Percentiles rank a stretch among this genome's conserved stretches.
phyloP scores from a whole-genome alignment of 2,113 vertebrate genomes.

The Gobiocypris rarus region DNA sequence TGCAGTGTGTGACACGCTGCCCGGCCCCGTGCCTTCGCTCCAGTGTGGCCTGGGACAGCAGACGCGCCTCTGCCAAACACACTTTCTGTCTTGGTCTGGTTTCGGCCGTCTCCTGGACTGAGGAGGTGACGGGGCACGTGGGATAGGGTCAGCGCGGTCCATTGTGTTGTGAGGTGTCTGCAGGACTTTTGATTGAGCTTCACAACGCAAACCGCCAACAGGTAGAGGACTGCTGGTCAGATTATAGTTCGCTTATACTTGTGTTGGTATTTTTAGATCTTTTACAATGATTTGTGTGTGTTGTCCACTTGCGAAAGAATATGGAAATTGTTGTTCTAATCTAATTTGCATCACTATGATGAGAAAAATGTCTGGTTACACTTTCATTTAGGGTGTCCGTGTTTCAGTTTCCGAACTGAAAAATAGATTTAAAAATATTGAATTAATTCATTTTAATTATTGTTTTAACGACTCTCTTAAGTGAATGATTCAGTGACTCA shows the following conservation, averaged over 20 bases:
- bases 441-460: too few species aligned
- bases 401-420: too few species aligned
- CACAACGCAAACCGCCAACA: not conserved
- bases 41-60: not conserved
- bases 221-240: slow-evolving; percentile 11
- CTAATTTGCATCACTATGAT: not conserved
- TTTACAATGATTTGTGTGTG: not conserved
- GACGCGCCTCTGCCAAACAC: not conserved
- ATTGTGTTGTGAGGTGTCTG: not conserved
- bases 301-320: too few species aligned
- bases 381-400: too few species aligned
- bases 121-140: not conserved
- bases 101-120: not conserved
- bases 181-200: not conserved
- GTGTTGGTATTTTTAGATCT: too few species aligned
- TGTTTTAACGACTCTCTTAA: too few species aligned
- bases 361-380: too few species aligned
- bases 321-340: not conserved
- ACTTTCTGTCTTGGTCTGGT: not conserved
- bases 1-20: not conserved
- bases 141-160: not conserved
- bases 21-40: not conserved
- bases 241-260: not conserved
- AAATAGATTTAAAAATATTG: too few species aligned
- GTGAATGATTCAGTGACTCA: too few species aligned